A percentile compares a stretch with the other conserved stretches of the same genome.
Evolutionary conservation across 2,113 vertebrate species (phyloP).

Genomic region (Lamprotornis superbus): DNA sequence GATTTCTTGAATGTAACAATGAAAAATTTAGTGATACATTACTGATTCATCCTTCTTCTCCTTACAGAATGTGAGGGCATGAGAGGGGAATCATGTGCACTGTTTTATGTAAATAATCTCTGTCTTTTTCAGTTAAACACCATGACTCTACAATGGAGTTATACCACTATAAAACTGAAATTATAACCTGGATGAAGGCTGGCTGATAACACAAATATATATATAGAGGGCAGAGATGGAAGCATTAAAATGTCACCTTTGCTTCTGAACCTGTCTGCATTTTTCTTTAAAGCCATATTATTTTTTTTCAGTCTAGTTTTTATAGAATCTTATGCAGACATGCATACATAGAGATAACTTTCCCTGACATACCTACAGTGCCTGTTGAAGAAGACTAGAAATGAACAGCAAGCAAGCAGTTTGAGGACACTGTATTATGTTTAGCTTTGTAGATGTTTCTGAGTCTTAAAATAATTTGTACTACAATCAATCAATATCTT

Average conservation of each 20-base stretch:
- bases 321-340: not conserved
- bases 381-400: not conserved
- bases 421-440: not conserved
- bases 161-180: not conserved
- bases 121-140: not conserved
- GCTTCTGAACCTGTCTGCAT: not conserved
- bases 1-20: not conserved
- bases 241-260: not conserved
- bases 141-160: not conserved
- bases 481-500: not conserved
- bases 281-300: not conserved
- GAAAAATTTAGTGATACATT: not conserved
- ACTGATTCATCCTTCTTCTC: not conserved
- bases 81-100: not conserved
- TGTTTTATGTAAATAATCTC: not conserved
- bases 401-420: not conserved
- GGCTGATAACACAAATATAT: not conserved
- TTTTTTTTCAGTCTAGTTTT: not conserved
- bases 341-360: not conserved
- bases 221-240: not conserved
- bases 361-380: not conserved
- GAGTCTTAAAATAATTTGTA: not conserved
- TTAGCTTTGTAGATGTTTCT: not conserved
- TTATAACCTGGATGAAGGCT: not conserved
- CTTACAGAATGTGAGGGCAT: not conserved